phyloP scores from a whole-genome alignment of 2,113 vertebrate genomes.

The Phalacrocorax brasilianus region DNA sequence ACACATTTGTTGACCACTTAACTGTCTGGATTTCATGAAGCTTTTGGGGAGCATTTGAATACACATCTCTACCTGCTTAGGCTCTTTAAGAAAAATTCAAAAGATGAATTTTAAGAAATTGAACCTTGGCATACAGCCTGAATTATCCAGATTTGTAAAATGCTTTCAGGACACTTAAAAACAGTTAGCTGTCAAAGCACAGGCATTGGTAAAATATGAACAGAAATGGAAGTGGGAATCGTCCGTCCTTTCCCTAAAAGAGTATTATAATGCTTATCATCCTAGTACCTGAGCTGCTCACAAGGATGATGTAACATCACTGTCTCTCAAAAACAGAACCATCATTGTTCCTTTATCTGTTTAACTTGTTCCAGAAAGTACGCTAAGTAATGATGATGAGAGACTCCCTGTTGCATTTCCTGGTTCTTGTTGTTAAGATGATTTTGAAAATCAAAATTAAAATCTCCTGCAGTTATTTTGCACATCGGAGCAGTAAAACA shows the following conservation, averaged over 20 bases:
- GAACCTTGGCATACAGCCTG: neutral
- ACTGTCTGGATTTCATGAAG: neutral
- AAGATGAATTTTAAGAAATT: neutral
- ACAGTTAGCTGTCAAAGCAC: neutral
- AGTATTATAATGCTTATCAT: neutral
- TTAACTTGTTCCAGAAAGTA: neutral
- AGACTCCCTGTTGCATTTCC: neutral
- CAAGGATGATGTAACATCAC: neutral
- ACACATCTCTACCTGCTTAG: neutral
- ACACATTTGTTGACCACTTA: neutral
- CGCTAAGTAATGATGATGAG: neutral
- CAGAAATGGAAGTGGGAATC: neutral
- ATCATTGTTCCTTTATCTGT: neutral
- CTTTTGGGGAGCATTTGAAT: neutral
- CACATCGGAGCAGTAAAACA: neutral
- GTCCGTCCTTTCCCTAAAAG: neutral
- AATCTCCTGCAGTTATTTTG: neutral
- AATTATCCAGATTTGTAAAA: neutral
- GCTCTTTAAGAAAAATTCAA: neutral
- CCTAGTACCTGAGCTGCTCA: neutral
- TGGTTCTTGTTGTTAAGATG: neutral
- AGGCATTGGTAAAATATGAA: neutral
- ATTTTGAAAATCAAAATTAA: neutral
- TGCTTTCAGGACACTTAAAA: neutral
- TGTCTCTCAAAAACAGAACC: neutral